phyloP scores from a whole-genome alignment of 2,113 vertebrate species.

The Poeciliopsis retropinna region DNA sequence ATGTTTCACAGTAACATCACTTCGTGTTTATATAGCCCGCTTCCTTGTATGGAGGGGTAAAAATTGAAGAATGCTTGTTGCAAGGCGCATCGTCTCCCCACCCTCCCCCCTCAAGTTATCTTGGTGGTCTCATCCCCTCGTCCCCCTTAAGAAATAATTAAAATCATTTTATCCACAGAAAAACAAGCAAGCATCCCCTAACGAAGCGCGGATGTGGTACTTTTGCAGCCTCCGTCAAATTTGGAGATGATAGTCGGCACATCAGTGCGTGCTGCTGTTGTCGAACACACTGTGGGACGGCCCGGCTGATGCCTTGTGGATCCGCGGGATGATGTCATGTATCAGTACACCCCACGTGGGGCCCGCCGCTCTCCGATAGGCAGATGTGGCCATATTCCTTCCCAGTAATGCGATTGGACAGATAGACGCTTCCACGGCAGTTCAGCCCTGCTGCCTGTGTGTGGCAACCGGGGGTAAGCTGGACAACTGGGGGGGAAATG shows the following conservation, averaged over 20 bases:
- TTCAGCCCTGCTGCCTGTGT: slow-evolving; percentile 88
- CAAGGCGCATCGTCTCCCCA: slow-evolving; percentile 2
- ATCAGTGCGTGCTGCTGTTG: slow-evolving; percentile 55
- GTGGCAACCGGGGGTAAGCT: slow-evolving; percentile 82
- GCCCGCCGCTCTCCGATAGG: slow-evolving; percentile 78
- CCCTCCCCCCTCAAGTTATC: neutral
- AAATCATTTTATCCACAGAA: slow-evolving; percentile 37
- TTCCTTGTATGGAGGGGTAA: slow-evolving; percentile 26
- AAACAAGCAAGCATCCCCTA: slow-evolving; percentile 2
- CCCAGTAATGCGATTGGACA: slow-evolving; percentile 83
- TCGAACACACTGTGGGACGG: slow-evolving; percentile 55
- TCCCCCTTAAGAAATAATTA: slow-evolving; percentile 31
- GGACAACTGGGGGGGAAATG: slow-evolving; percentile 74
- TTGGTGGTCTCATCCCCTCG: slow-evolving; percentile 35
- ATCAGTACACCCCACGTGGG: slow-evolving; percentile 87
- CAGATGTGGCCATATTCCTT: slow-evolving; percentile 63
- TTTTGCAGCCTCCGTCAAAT: slow-evolving; percentile 51
- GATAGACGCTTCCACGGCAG: slow-evolving; percentile 87
- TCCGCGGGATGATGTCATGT: slow-evolving; percentile 82
- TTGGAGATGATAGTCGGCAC: slow-evolving; percentile 48
- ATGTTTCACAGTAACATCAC: slow-evolving; percentile 14
- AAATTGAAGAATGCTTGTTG: slow-evolving; percentile 30
- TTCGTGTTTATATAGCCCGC: slow-evolving; percentile 24
- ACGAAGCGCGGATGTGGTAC: slow-evolving; percentile 56
- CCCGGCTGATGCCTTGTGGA: slow-evolving; percentile 62